Percentiles rank a stretch among this genome's conserved stretches.
Conservation (phyloP, 1,140 invertebrate species). For the Grapholita molesta region DNA sequence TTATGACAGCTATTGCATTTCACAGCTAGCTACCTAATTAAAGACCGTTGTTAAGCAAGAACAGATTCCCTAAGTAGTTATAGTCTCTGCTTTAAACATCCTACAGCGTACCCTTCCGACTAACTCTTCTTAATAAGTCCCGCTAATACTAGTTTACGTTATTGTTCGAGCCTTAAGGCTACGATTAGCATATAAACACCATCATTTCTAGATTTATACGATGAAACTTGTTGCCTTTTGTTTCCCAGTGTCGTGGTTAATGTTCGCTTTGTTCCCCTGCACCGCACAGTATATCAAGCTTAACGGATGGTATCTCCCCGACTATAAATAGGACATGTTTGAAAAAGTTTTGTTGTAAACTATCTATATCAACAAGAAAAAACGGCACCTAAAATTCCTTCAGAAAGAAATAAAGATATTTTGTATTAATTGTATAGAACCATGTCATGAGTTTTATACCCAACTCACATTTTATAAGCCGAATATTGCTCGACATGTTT, state of each 20-base stretch:
- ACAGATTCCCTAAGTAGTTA: neutral
- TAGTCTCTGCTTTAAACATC: neutral
- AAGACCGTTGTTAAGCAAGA: neutral
- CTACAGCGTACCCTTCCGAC: neutral
- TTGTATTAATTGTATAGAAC: too few relatives aligned
- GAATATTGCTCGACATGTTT: too few relatives aligned
- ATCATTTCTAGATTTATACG: slow-evolving; percentile 12
- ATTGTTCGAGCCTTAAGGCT: slow-evolving; percentile 11
- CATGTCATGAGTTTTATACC: too few relatives aligned
- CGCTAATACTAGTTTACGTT: slow-evolving; percentile 12
- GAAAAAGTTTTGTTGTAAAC: neutral
- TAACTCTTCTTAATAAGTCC: neutral
- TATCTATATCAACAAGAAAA: neutral
- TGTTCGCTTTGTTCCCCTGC: neutral
- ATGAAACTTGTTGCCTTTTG: slow-evolving; percentile 7
- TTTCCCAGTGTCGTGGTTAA: neutral
- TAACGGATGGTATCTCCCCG: neutral
- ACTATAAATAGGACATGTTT: neutral
- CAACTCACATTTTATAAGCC: too few relatives aligned
- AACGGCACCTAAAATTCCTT: neutral
- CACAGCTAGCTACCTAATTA: neutral
- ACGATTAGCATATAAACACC: slow-evolving; percentile 16
- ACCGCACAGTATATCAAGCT: neutral
- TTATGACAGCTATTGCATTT: neutral
- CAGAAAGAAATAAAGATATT: too few relatives aligned